Conservation (phyloP, 2,888 invertebrate species). For the Heliconius ethilla region DNA sequence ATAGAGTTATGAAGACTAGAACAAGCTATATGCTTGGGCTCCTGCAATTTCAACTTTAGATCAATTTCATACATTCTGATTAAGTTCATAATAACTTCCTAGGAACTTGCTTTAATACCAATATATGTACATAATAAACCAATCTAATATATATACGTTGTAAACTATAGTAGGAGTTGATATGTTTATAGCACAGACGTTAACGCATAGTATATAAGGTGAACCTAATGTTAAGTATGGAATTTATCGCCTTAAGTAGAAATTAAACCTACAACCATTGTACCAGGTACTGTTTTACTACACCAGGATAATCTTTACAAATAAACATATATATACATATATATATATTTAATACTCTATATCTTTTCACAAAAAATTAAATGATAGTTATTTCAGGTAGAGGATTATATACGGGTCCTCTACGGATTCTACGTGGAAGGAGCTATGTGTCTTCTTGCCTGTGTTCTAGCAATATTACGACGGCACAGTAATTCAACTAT, state of each 20-base stretch:
- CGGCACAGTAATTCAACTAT: slow-evolving; percentile 68
- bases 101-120: background rate
- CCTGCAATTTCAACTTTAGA: slow-evolving; percentile 11
- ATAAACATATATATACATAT: background rate
- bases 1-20: background rate
- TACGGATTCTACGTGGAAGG: slow-evolving; percentile 87
- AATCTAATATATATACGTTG: background rate
- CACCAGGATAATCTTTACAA: background rate
- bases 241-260: background rate
- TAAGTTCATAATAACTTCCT: slow-evolving; percentile 8
- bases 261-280: background rate
- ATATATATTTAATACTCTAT: background rate
- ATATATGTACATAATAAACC: background rate
- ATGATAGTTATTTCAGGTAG: slow-evolving; percentile 61
- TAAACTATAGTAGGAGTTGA: background rate
- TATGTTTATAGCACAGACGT: background rate
- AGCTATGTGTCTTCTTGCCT: slow-evolving; percentile 84
- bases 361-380: background rate
- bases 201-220: background rate
- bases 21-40: background rate
- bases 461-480: slow-evolving; percentile 82
- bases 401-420: slow-evolving; percentile 81
- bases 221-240: background rate
- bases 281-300: background rate
- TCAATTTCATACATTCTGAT: slow-evolving; percentile 7